Evolutionary conservation across 2,888 invertebrate genomes (phyloP).

Genomic region (Argynnis bischoffii): DNA sequence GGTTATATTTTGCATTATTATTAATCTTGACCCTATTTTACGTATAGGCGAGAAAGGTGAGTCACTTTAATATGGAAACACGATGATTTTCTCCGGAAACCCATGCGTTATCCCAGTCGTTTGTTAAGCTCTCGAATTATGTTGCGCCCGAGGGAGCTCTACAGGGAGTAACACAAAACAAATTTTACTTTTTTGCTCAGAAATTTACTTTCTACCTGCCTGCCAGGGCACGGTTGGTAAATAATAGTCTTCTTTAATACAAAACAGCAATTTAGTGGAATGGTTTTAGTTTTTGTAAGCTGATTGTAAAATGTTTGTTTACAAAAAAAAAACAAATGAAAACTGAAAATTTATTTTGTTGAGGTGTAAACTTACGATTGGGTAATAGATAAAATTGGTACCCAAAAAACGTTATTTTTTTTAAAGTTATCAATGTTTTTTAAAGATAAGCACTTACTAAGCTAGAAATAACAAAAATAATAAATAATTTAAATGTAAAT

Average conservation of each 20-base stretch:
- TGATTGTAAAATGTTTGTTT: conserved; percentile 22
- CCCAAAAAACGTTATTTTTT: too few relatives aligned
- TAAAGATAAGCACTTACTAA: too few relatives aligned
- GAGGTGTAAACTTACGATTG: too few relatives aligned
- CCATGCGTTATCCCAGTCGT: conserved; percentile 62
- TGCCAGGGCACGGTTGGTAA: conserved; percentile 41
- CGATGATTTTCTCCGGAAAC: conserved; percentile 56
- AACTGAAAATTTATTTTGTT: conserved; percentile 8
- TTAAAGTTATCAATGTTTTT: too few relatives aligned
- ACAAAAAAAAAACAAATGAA: conserved; percentile 19
- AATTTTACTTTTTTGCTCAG: conserved; percentile 53
- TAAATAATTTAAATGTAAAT: too few relatives aligned
- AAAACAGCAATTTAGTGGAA: conserved; percentile 40
- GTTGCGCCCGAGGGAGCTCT: conserved; percentile 62
- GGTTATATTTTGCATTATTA: not conserved
- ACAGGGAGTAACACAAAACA: conserved; percentile 56
- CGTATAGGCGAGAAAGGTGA: conserved; percentile 23
- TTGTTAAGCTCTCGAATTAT: conserved; percentile 67
- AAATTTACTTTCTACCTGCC: conserved; percentile 50
- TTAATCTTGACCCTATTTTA: conserved; percentile 10
- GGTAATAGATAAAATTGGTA: too few relatives aligned
- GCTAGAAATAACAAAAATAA: too few relatives aligned
- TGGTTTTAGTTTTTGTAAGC: conserved; percentile 35
- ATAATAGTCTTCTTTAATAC: conserved; percentile 42
- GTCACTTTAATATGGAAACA: conserved; percentile 47